Percentiles rank a stretch among this genome's conserved stretches.
phyloP scores from a whole-genome alignment of 2,113 vertebrate species.

The Phrynosoma platyrhinos region DNA sequence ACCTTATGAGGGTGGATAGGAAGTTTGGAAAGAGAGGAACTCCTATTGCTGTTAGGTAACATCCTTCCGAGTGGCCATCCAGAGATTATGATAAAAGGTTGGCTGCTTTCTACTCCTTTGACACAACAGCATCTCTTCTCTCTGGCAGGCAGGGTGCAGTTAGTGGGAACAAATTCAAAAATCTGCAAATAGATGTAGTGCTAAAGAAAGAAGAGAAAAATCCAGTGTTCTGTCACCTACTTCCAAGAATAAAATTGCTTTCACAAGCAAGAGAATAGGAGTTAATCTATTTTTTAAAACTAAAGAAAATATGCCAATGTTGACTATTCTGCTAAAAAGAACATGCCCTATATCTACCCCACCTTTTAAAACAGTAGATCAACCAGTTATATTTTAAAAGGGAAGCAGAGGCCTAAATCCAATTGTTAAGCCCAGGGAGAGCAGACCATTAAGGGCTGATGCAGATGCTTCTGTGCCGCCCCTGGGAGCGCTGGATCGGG shows the following conservation, averaged over 20 bases:
- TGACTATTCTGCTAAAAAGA: background rate
- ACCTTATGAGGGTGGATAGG: background rate
- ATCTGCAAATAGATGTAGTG: background rate
- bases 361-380: background rate
- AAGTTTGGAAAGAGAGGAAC: background rate
- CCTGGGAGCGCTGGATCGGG: no score
- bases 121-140: background rate
- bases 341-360: background rate
- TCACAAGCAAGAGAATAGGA: background rate
- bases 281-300: constrained; percentile 15
- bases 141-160: background rate
- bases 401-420: background rate
- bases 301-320: constrained; percentile 19
- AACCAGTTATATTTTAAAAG: constrained; percentile 2
- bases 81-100: background rate
- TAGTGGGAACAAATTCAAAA: background rate
- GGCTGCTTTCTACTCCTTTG: background rate
- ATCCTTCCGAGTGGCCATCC: background rate
- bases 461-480: no score
- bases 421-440: no score
- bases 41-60: background rate
- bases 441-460: no score
- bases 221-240: background rate
- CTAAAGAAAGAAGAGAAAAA: constrained; percentile 33
- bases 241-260: constrained; percentile 1